Evolutionary conservation across 2,888 invertebrate genomes (phyloP).

Genomic region (Lobophora halterata): DNA sequence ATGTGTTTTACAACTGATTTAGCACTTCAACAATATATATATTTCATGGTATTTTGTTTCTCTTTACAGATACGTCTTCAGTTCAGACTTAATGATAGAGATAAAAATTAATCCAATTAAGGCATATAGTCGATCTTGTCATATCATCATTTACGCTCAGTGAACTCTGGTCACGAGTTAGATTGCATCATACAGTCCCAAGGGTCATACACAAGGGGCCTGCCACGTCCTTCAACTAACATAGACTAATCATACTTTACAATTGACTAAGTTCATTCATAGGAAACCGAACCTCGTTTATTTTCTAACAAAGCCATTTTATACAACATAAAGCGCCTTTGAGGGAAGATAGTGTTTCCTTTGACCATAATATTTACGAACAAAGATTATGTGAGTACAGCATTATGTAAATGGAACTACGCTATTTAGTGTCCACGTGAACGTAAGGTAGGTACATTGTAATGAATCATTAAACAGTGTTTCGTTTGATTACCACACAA

Average conservation of each 20-base stretch:
- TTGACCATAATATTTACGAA: slow-evolving; percentile 22
- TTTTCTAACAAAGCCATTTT: slow-evolving; percentile 10
- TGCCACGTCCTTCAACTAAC: slow-evolving; percentile 16
- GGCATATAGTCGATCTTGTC: slow-evolving; percentile 15
- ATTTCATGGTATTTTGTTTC: too few species aligned
- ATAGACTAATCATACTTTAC: slow-evolving; percentile 14
- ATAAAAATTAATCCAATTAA: slow-evolving; percentile 17
- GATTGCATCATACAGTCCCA: slow-evolving; percentile 21
- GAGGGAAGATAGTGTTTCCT: slow-evolving; percentile 10
- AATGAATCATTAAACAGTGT: slow-evolving; percentile 34
- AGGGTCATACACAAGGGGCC: slow-evolving; percentile 4
- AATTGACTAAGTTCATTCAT: slow-evolving; percentile 10
- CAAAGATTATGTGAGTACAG: slow-evolving; percentile 18
- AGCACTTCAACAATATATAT: too few species aligned
- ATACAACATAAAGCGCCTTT: slow-evolving; percentile 9
- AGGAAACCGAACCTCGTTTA: slow-evolving; percentile 2
- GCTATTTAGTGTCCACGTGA: slow-evolving; percentile 35
- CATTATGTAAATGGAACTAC: slow-evolving; percentile 30
- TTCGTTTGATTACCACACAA: slow-evolving; percentile 38
- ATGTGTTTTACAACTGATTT: too few species aligned
- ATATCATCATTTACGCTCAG: slow-evolving; percentile 20
- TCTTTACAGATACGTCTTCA: background rate
- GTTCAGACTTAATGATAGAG: background rate
- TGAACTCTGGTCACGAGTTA: slow-evolving; percentile 13
- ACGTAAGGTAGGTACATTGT: slow-evolving; percentile 27